Base-by-base conservation (phyloP, 2,797 vertebrate species). In the Syncerus caffer region DNA sequence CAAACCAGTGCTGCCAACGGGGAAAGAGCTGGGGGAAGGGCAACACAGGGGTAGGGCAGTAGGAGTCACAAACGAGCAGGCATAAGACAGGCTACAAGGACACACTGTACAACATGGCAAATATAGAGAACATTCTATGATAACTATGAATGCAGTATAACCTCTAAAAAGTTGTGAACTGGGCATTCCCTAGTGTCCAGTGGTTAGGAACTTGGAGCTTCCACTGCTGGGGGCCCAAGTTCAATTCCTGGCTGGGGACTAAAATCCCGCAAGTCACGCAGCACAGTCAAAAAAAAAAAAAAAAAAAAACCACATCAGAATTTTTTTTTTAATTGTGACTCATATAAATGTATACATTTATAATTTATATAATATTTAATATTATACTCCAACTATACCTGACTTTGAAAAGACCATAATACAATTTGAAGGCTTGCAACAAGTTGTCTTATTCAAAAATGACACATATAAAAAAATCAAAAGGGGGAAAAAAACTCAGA, bases 381-480 rank as follows among this genome's bases (percentile, higher is more conserved):
- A 38, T 83, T 38, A 55, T 25, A 34, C 12, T 53, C 13, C 80
- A 83, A 83, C 51, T 83, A 38, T 25, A 55, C 7, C 53, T 55
- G 13, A 38, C n/a, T 55, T 53, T 82, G 2, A 83, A 83, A 83
- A 83, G 79, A 53, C 31, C 47, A 6, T 38, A 80, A 82, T 82
- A 82, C 55, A 55, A 34, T 38, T 15, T 25, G 42, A 88, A 92
- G 34, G 16, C n/a, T 67, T 45, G 12, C 13, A 47, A 51, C 29
- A 93, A 83, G 7, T 76, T 94, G 58, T 57, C 53, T 83, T 67
- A 47, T 83, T 90, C 51, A n/a, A 89, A 64, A 96, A 80, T 51
- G 53, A 64, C 78, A 50, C 16, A n/a, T 3, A 55, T 13, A 38
- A 62, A 16, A 19, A 85, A 25, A 53, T 38, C 55, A 4, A 82